Evolutionary conservation across 2,797 vertebrate genomes (phyloP).

Genomic region (Cebuella pygmaea): DNA sequence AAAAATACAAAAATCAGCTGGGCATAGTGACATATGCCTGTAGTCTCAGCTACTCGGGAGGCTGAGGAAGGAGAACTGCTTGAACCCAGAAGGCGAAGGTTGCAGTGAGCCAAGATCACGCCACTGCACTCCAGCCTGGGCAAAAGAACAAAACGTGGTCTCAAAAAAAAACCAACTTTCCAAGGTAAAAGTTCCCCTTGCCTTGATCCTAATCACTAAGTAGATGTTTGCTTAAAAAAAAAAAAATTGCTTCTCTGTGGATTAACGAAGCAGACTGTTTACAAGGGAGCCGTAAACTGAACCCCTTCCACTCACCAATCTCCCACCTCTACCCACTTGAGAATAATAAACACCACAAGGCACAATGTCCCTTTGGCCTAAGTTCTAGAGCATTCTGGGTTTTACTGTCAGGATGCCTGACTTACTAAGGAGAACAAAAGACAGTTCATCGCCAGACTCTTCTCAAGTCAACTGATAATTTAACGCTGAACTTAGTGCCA

Average conservation of each 20-base stretch:
- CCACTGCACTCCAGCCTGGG: not conserved
- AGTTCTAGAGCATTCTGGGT: not conserved
- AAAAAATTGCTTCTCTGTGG: not conserved
- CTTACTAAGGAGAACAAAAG: slow-evolving; percentile 32
- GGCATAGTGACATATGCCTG: no score
- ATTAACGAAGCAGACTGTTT: not conserved
- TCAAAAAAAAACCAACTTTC: not conserved
- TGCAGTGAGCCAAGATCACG: no score
- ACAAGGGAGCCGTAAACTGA: not conserved
- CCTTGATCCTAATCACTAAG: slow-evolving; percentile 3
- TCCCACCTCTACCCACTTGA: not conserved
- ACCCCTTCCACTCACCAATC: not conserved
- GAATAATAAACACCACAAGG: not conserved
- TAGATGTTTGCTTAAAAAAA: not conserved
- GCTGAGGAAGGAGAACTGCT: no score
- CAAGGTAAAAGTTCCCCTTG: not conserved
- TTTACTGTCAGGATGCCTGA: not conserved
- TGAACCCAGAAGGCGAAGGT: no score
- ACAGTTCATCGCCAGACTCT: not conserved
- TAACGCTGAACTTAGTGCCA: not conserved
- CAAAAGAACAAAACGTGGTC: not conserved
- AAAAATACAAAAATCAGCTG: no score
- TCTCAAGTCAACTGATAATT: not conserved
- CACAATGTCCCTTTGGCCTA: not conserved
- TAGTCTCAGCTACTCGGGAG: no score